Base-by-base conservation (phyloP, 2,888 invertebrate genomes). In the Dryobotodes eremita region DNA sequence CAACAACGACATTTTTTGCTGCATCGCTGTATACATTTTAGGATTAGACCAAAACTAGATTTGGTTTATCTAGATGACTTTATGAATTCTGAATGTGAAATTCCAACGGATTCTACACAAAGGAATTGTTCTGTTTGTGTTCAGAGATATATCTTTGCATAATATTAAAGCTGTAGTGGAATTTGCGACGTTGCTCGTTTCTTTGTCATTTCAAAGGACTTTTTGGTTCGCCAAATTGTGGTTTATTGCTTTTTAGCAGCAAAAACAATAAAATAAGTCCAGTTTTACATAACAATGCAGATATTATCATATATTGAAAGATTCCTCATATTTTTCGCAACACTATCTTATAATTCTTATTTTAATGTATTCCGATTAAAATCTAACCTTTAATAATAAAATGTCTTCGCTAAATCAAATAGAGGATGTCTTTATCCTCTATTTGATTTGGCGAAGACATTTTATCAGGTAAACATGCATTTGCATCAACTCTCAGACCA, bases 1-100 rank as follows among this genome's bases (percentile, higher is more conserved):
- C 72, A 86, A 84, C 53, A 46, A 46, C 50, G 79, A 82, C 70
- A 79, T 71, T 77, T 84, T 88, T 89, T 84, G 71, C 62, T 76
- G 64, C 55, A 42, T 23, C 15, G 59, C 42, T 65, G 20, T 50
- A 48, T 36, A 71, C 66, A 65, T 80, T 82, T 86, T 75, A 55
- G 70, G 62, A 82, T 77, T 78, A 81, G 48, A 65, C 53, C 15
- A 66, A 75, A 84, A 78, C 75, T 81, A 71, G 68, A 89, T 82
- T 79, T 78, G 46, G 68, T 79, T 79, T 82, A 88, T 88, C 87
- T 85, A 55, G 85, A 88, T 85, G 89, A 85, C 83, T 82, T 88
- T 86, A 66, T 75, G 72, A 74, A 78, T 76, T 79, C 61, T 75
- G 20, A 72, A 85, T 77, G 79, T 76, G 61, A 53, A 80, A 83